Conservation (phyloP, 2,888 invertebrate species). For the Thysanoteuthis rhombus region DNA sequence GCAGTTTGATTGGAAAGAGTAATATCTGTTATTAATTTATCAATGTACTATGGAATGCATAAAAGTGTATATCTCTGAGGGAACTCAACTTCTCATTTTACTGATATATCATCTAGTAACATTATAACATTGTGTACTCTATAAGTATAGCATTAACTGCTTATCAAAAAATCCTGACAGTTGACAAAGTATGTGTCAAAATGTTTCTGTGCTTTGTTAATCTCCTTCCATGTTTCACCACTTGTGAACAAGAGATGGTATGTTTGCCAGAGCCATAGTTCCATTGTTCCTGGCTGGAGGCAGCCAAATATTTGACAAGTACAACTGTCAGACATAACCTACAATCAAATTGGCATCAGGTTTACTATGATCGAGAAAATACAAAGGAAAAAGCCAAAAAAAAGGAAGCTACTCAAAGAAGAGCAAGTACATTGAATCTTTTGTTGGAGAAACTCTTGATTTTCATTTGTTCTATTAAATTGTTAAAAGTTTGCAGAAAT, state of each 20-base stretch:
- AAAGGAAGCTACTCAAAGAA: neutral
- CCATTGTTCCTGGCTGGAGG: constrained; percentile 12
- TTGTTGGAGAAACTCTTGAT: neutral
- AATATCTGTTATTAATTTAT: neutral
- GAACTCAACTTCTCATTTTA: neutral
- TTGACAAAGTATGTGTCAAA: constrained; percentile 12
- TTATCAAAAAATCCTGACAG: neutral
- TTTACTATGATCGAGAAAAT: neutral
- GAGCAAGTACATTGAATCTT: neutral
- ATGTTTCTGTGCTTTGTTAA: constrained; percentile 12
- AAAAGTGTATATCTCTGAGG: neutral
- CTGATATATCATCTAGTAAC: neutral
- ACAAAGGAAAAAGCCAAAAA: neutral
- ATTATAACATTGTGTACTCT: neutral
- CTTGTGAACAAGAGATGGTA: neutral
- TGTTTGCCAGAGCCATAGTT: constrained; percentile 12
- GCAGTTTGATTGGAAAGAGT: neutral
- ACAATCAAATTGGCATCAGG: neutral
- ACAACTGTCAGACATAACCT: constrained; percentile 12
- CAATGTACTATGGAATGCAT: neutral
- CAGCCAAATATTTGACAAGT: constrained; percentile 12
- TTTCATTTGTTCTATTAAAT: neutral
- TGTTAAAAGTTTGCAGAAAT: neutral
- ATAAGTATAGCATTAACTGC: neutral
- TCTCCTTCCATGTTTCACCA: neutral